phyloP scores from a whole-genome alignment of 2,113 vertebrate species.

The Zosterops borbonicus region DNA sequence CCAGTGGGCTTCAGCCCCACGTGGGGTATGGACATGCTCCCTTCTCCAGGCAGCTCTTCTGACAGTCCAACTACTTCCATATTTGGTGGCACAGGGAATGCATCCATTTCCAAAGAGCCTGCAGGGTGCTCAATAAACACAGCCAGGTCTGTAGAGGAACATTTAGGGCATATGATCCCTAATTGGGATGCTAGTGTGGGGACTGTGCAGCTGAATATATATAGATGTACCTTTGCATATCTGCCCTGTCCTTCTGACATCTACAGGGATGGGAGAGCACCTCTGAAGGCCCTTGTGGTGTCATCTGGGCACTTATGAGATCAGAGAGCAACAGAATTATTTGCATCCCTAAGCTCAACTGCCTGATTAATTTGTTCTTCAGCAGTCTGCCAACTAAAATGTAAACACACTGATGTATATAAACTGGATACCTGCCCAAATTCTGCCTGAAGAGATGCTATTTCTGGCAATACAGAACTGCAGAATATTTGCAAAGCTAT shows the following conservation, averaged over 20 bases:
- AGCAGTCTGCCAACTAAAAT: background rate
- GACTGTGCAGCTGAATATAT: background rate
- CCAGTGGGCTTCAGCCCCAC: accelerated
- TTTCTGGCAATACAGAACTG: background rate
- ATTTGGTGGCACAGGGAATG: accelerated
- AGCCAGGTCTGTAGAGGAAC: background rate
- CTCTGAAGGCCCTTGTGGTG: background rate
- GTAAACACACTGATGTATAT: conserved; percentile 12
- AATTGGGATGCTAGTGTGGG: background rate
- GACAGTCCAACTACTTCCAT: background rate
- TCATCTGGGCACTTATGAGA: background rate
- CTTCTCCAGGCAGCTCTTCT: background rate
- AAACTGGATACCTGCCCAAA: conserved; percentile 40
- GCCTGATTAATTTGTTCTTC: conserved; percentile 1
- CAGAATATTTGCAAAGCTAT: background rate
- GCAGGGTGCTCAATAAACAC: background rate
- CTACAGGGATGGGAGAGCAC: accelerated
- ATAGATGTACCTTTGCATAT: background rate
- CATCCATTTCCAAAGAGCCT: background rate
- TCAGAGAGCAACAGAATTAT: background rate
- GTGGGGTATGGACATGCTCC: accelerated
- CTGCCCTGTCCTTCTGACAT: background rate
- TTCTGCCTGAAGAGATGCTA: conserved; percentile 14
- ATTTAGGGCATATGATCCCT: background rate
- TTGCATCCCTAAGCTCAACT: background rate